These are phyloP conservation scores for Ataeniobius toweri DNA, from an alignment of 2,797 vertebrate species.

Conservation along the genomic window DNA sequence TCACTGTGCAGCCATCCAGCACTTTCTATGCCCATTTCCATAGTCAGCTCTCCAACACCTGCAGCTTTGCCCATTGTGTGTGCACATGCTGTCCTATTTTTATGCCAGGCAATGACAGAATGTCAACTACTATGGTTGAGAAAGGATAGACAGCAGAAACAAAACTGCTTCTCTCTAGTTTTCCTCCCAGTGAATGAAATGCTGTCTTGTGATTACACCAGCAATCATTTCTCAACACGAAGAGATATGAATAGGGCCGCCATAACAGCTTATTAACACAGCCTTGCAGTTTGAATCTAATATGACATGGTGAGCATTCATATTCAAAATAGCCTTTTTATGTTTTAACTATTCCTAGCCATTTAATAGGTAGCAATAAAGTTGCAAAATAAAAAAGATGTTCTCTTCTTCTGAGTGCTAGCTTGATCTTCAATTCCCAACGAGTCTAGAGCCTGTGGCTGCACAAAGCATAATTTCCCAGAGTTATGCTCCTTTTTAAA, in stretches of 20 bases:
- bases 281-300: conserved; percentile 30
- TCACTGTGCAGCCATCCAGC: conserved; percentile 15
- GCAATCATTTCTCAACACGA: conserved; percentile 28
- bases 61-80: conserved; percentile 29
- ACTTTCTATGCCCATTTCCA: conserved; percentile 7
- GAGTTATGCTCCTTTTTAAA: background rate
- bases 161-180: conserved; percentile 60
- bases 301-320: conserved; percentile 11
- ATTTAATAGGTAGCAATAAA: conserved; percentile 16
- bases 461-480: background rate
- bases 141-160: conserved; percentile 43
- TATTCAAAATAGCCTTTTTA: conserved; percentile 5
- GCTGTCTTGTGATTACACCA: conserved; percentile 50
- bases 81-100: conserved; percentile 50
- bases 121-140: conserved; percentile 53
- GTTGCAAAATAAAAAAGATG: conserved; percentile 11
- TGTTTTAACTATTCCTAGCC: conserved; percentile 3
- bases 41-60: conserved; percentile 14
- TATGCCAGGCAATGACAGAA: conserved; percentile 64
- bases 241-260: conserved; percentile 33
- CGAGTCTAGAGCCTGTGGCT: background rate
- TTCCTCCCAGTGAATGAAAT: conserved; percentile 42
- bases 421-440: background rate
- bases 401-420: background rate
- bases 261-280: conserved; percentile 34